phyloP scores from a whole-genome alignment of 2,797 vertebrate genomes.

The Neosilurus hyrtlii region DNA sequence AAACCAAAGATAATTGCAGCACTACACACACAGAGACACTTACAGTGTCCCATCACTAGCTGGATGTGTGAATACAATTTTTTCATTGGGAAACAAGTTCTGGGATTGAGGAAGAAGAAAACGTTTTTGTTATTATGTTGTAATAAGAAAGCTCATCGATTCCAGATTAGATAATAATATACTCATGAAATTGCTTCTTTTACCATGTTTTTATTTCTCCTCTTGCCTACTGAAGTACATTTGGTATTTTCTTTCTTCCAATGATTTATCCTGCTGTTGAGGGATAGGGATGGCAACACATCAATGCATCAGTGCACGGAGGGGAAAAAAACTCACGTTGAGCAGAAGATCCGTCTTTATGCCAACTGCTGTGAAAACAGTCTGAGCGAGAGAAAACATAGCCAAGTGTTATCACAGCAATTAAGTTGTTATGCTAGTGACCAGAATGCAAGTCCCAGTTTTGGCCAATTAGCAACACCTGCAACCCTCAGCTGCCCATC shows the following conservation, averaged over 20 bases:
- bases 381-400: conserved; percentile 19
- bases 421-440: not conserved
- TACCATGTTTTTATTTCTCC: conserved; percentile 9
- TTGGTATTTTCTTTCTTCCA: conserved; percentile 1
- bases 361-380: conserved; percentile 37
- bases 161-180: conserved; percentile 24
- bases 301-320: conserved; percentile 17
- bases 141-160: conserved; percentile 22
- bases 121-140: conserved; percentile 3
- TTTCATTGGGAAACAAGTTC: not conserved
- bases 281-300: conserved; percentile 35
- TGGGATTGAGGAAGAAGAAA: not conserved
- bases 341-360: conserved; percentile 26
- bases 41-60: conserved; percentile 12
- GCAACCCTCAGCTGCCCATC: not conserved
- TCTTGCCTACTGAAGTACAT: conserved; percentile 32
- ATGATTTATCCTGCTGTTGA: conserved; percentile 31
- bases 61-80: not conserved
- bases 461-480: not conserved
- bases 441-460: not conserved
- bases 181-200: conserved; percentile 33
- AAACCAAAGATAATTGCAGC: conserved; percentile 53
- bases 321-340: not conserved
- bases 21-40: conserved; percentile 35
- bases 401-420: conserved; percentile 11